Percentiles rank a stretch among this genome's conserved stretches.
Evolutionary conservation across 2,113 vertebrate species (phyloP).

Genomic region (Malaclemys terrapin): DNA sequence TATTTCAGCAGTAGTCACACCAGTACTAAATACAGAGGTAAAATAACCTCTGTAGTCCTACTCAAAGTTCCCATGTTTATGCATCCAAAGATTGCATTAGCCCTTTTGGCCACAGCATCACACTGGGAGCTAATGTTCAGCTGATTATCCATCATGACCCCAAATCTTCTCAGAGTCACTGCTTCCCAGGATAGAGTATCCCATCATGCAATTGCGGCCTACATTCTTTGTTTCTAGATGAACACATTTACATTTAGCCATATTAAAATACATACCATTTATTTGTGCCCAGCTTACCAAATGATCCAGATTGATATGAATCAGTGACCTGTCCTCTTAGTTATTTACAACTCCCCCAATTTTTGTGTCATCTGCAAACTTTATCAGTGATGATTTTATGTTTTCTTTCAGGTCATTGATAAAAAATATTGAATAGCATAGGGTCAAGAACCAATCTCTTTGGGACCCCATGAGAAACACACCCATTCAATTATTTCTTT

Average conservation of each 20-base stretch:
- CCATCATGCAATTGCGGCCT: not conserved
- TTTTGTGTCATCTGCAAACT: not conserved
- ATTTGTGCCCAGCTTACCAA: not conserved
- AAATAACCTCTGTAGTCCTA: not conserved
- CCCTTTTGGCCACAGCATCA: not conserved
- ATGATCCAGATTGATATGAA: not conserved
- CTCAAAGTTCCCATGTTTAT: no score
- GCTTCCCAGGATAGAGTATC: not conserved
- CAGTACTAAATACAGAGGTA: not conserved
- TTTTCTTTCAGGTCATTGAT: not conserved
- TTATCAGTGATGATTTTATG: not conserved
- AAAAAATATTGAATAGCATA: not conserved
- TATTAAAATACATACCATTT: not conserved
- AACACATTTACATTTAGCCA: not conserved
- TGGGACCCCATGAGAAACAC: not conserved
- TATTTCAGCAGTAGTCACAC: not conserved
- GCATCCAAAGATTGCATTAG: not conserved
- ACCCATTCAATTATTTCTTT: not conserved
- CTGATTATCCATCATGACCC: not conserved
- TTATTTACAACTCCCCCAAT: not conserved
- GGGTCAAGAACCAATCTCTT: not conserved
- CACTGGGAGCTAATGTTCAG: not conserved
- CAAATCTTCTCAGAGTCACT: not conserved
- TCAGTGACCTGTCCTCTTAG: not conserved
- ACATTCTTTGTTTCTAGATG: not conserved